Percentiles rank a stretch among this genome's conserved stretches.
These are phyloP conservation scores for Pimpla rufipes DNA, from an alignment of 2,888 invertebrate species.

Conservation along the genomic window DNA sequence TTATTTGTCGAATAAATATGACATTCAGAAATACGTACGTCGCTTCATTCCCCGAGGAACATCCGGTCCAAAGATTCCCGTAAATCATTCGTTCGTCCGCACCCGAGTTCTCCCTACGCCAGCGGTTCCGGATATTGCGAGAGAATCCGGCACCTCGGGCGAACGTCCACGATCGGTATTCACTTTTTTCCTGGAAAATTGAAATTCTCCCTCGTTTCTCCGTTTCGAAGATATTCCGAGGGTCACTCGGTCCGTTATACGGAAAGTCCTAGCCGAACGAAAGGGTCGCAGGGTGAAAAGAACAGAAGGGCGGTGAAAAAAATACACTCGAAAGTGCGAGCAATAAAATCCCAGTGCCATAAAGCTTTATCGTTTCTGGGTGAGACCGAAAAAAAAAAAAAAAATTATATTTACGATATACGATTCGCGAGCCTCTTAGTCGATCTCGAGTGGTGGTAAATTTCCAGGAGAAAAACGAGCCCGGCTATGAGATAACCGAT, in stretches of 20 bases:
- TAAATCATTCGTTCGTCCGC: constrained; percentile 30
- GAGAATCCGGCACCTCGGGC: not conserved
- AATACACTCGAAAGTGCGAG: constrained; percentile 7
- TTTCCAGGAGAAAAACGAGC: constrained; percentile 19
- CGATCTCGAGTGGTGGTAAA: not conserved
- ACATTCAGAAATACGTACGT: constrained; percentile 1
- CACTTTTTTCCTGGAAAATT: constrained; percentile 9
- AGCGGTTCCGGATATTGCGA: not conserved
- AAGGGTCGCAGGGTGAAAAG: not conserved
- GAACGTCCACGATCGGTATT: not conserved
- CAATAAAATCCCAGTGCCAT: constrained; percentile 2
- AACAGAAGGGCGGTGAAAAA: not conserved
- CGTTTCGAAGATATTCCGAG: not conserved
- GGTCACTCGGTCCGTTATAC: not conserved
- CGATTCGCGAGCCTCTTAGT: not conserved
- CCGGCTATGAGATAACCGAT: constrained; percentile 7
- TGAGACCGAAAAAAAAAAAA: no score
- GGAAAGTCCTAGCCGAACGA: not conserved
- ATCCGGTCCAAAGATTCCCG: constrained; percentile 8
- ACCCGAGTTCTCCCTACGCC: not conserved
- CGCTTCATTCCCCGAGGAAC: constrained; percentile 3
- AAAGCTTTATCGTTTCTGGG: not conserved
- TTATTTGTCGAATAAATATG: constrained; percentile 13
- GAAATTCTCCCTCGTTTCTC: constrained; percentile 3
- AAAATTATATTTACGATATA: constrained; percentile 3